Evolutionary conservation across 2,888 invertebrate genomes (phyloP).

Genomic region (Lamellibrachia columna): DNA sequence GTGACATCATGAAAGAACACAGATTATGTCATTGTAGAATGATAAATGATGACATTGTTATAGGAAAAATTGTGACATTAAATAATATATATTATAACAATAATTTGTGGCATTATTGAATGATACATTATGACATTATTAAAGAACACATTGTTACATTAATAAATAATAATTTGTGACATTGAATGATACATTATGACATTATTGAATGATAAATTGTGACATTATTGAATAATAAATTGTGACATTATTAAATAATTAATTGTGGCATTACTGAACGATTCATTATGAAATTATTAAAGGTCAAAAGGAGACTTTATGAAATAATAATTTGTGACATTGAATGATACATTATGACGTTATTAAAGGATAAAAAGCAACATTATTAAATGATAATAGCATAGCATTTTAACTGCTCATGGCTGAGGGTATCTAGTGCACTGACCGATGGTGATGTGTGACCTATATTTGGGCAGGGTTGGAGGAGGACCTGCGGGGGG

Average conservation of each 20-base stretch:
- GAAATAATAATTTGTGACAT: neutral
- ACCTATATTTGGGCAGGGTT: slow-evolving; percentile 70
- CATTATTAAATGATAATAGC: neutral
- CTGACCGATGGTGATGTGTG: neutral
- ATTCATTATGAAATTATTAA: neutral
- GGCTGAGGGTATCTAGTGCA: no score
- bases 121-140: neutral
- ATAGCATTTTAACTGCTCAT: neutral
- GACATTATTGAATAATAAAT: neutral
- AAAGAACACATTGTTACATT: neutral
- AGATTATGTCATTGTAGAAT: neutral
- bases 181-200: neutral
- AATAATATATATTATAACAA: neutral
- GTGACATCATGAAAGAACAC: neutral
- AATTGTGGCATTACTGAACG: neutral
- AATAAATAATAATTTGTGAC: neutral
- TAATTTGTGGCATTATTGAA: neutral
- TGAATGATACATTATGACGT: neutral
- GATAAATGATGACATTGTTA: neutral
- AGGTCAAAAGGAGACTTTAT: neutral
- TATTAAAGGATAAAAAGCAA: neutral
- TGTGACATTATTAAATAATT: neutral
- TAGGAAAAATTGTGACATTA: neutral
- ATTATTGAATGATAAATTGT: neutral
- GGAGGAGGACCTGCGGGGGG: slow-evolving; percentile 71